phyloP scores from a whole-genome alignment of 2,797 vertebrate species.

The Squalus acanthias region DNA sequence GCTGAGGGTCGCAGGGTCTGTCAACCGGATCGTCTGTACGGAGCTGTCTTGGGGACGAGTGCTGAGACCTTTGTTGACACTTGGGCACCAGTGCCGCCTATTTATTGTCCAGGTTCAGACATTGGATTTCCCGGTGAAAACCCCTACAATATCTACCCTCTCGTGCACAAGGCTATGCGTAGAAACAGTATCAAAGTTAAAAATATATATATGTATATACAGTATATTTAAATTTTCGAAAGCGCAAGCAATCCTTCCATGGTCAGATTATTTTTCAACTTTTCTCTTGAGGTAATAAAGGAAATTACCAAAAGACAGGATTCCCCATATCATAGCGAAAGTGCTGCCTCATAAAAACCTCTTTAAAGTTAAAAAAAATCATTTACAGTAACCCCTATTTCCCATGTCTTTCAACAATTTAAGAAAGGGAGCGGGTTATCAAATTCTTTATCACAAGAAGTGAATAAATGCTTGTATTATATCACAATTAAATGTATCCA shows the following conservation, averaged over 20 bases:
- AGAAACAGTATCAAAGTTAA: not conserved
- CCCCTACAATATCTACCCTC: not conserved
- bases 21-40: not conserved
- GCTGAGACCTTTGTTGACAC: not conserved
- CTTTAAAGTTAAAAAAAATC: not conserved
- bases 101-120: not conserved
- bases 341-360: not conserved
- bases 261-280: not conserved
- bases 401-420: not conserved
- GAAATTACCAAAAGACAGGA: not conserved
- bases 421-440: not conserved
- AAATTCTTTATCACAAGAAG: not conserved
- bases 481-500: not conserved
- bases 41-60: not conserved
- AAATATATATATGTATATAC: not conserved
- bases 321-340: conserved; percentile 21
- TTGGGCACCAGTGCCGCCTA: not conserved
- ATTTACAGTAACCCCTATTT: not conserved
- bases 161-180: not conserved
- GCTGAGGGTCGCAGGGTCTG: not conserved
- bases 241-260: not conserved
- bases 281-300: not conserved
- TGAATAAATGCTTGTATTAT: not conserved
- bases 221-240: too few species aligned
- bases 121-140: not conserved